Percentiles rank a stretch among this genome's conserved stretches.
Evolutionary conservation across 2,888 invertebrate genomes (phyloP).

Genomic region (Netelia inedita): DNA sequence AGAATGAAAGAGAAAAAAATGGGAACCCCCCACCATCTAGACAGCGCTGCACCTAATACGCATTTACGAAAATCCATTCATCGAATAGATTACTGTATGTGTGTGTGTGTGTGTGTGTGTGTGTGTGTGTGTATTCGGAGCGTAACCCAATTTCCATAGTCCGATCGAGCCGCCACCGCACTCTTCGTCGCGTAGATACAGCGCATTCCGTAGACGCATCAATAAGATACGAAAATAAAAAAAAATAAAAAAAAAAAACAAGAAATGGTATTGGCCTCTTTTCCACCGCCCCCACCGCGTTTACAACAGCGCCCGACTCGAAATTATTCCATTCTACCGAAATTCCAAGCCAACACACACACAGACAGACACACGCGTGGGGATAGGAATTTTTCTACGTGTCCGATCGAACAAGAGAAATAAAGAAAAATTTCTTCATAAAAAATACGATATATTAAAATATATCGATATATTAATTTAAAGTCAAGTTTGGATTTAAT

Average conservation of each 20-base stretch:
- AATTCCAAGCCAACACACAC: constrained; percentile 33
- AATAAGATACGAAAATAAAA: constrained; percentile 38
- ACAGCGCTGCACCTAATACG: constrained; percentile 54
- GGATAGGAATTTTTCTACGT: constrained; percentile 41
- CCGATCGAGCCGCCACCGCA: constrained; percentile 32
- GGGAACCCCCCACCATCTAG: constrained; percentile 13
- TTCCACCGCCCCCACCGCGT: not conserved
- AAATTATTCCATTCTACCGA: constrained; percentile 55
- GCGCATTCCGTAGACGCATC: constrained; percentile 55
- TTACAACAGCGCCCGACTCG: not conserved
- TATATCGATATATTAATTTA: no score
- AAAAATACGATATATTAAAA: no score
- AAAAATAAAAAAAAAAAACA: not conserved
- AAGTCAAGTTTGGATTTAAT: not conserved
- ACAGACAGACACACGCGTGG: constrained; percentile 2
- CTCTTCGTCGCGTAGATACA: constrained; percentile 32
- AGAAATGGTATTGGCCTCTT: not conserved
- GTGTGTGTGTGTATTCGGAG: constrained; percentile 45
- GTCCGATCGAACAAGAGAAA: constrained; percentile 12
- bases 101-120: not conserved
- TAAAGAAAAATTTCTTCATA: not conserved
- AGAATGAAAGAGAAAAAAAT: constrained; percentile 26
- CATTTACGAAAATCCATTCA: constrained; percentile 59
- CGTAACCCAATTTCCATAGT: constrained; percentile 61
- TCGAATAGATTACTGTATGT: constrained; percentile 45